phyloP scores from a whole-genome alignment of 2,113 vertebrate genomes.

The Lethenteron reissneri region DNA sequence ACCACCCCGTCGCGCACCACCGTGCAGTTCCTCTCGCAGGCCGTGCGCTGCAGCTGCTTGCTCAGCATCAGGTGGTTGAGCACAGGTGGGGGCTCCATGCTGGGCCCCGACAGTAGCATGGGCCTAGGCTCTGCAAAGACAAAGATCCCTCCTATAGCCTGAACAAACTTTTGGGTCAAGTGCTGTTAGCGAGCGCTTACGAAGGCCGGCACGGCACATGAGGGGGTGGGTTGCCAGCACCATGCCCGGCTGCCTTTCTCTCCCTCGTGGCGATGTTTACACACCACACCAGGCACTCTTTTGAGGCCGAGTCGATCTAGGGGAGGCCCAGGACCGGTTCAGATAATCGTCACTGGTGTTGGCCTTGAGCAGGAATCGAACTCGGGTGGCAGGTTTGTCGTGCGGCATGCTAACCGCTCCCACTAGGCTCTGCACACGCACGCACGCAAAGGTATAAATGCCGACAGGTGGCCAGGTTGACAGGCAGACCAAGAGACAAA shows the following conservation, averaged over 20 bases:
- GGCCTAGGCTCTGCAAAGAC: constrained; percentile 38
- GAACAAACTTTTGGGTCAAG: no score
- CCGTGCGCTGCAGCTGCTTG: constrained; percentile 36
- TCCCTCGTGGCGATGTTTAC: neutral
- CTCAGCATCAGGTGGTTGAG: constrained; percentile 91
- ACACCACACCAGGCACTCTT: no score
- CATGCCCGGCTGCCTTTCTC: neutral
- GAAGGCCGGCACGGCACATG: constrained; percentile 6
- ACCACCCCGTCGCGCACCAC: constrained; percentile 26
- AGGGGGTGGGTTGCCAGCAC: neutral
- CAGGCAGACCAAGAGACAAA: neutral
- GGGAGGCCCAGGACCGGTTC: no score
- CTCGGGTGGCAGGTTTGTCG: neutral
- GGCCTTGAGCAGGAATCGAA: neutral
- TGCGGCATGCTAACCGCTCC: neutral
- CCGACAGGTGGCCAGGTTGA: neutral
- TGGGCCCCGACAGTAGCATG: constrained; percentile 60
- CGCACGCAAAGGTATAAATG: neutral
- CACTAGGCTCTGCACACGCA: neutral
- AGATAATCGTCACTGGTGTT: no score
- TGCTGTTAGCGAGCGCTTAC: constrained; percentile 40
- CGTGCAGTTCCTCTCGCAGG: constrained; percentile 28
- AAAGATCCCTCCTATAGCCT: no score
- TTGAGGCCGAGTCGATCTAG: no score
- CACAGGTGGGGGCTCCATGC: constrained; percentile 45